These are phyloP conservation scores for Pteropus rufus DNA, from an alignment of 2,797 vertebrate genomes.

Conservation along the genomic window DNA sequence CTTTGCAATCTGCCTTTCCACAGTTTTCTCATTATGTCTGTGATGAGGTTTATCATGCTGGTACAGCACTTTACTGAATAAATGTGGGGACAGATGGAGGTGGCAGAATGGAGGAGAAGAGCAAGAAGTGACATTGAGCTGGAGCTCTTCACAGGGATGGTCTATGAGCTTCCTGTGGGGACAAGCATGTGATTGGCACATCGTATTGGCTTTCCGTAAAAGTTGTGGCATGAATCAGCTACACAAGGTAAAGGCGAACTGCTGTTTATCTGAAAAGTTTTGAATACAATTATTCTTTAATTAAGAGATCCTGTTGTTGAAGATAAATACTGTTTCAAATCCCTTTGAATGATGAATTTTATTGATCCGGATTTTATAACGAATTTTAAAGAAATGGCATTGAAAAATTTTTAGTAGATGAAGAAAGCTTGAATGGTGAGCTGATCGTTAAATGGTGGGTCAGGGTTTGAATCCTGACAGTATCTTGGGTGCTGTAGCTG, in stretches of 20 bases:
- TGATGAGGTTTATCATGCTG: neutral
- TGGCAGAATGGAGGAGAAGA: constrained; percentile 19
- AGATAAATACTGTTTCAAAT: neutral
- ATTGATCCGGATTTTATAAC: neutral
- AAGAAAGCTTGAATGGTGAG: neutral
- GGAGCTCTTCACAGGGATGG: neutral
- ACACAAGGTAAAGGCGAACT: neutral
- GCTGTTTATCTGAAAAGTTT: neutral
- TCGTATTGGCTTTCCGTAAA: neutral
- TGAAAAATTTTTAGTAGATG: neutral
- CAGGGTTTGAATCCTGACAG: neutral
- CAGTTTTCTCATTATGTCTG: neutral
- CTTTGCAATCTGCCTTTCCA: constrained; percentile 16
- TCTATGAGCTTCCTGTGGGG: neutral
- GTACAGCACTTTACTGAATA: neutral
- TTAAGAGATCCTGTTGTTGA: neutral
- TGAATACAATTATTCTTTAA: neutral
- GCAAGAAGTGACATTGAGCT: neutral
- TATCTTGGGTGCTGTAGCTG: neutral
- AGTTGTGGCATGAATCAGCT: neutral
- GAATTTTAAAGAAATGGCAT: neutral
- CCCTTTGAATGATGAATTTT: neutral
- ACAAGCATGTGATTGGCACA: neutral
- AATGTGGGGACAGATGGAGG: constrained; percentile 39
- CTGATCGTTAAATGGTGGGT: neutral